A percentile compares a stretch with the other conserved stretches of the same genome.
Conservation (phyloP, 2,113 vertebrate genomes). For the Sturnira hondurensis region DNA sequence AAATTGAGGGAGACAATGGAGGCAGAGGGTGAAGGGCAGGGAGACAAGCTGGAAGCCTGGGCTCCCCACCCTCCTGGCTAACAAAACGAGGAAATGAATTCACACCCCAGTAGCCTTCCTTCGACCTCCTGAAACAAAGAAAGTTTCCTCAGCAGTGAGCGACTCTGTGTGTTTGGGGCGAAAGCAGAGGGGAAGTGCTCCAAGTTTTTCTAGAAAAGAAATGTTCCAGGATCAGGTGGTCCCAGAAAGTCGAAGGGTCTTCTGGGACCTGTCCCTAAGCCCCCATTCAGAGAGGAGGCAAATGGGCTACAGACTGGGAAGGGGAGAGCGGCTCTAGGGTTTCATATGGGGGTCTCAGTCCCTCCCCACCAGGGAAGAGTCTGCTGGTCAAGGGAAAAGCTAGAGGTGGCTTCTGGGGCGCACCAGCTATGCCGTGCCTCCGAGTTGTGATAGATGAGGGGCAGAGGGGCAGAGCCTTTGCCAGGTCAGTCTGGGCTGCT, state of each 20-base stretch:
- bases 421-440: not conserved
- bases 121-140: constrained; percentile 71
- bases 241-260: not conserved
- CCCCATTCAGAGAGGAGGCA: not conserved
- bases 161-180: not conserved
- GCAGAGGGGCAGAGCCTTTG: not conserved
- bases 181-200: not conserved
- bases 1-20: constrained; percentile 24
- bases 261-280: not conserved
- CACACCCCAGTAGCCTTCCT: constrained; percentile 66
- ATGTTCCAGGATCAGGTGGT: not conserved
- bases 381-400: constrained; percentile 1
- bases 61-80: constrained; percentile 52
- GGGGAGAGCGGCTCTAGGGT: not conserved
- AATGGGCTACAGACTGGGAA: not conserved
- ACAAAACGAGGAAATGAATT: constrained; percentile 76
- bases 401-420: not conserved
- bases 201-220: constrained; percentile 38
- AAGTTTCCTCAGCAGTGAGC: constrained; percentile 54
- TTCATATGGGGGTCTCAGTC: not conserved
- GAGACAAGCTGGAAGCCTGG: constrained; percentile 37
- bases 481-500: not conserved
- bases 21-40: constrained; percentile 49
- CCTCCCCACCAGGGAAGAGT: not conserved
- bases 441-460: constrained; percentile 18